Evolutionary conservation across 2,797 vertebrate genomes (phyloP).

Genomic region (Thunnus albacares): DNA sequence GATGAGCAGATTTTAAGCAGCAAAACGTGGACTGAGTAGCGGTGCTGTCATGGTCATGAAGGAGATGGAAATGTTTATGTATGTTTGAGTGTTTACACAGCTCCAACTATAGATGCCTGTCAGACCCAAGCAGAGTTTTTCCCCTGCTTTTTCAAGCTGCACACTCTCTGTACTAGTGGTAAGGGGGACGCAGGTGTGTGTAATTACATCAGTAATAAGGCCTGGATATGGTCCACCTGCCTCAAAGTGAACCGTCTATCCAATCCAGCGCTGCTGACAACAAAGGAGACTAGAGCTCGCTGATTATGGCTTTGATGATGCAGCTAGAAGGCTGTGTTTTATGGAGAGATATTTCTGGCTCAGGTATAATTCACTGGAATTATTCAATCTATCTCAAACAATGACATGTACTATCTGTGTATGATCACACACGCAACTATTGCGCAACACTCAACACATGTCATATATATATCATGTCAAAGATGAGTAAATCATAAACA

Average conservation of each 20-base stretch:
- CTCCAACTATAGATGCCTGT: conserved; percentile 34
- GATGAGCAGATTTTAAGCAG: conserved; percentile 46
- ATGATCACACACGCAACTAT: conserved; percentile 43
- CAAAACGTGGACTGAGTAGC: conserved; percentile 9
- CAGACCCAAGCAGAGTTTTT: conserved; percentile 39
- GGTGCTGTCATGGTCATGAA: conserved; percentile 30
- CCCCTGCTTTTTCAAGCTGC: conserved; percentile 37
- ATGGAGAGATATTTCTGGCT: conserved; percentile 72
- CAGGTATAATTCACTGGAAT: conserved; percentile 69
- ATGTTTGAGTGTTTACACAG: conserved; percentile 48
- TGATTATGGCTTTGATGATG: conserved; percentile 79
- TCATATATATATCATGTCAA: conserved; percentile 34
- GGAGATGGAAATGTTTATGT: conserved; percentile 40
- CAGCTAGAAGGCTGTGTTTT: conserved; percentile 64
- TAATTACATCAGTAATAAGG: conserved; percentile 87
- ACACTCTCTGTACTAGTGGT: conserved; percentile 32
- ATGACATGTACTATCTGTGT: conserved; percentile 47
- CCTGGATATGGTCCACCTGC: conserved; percentile 87
- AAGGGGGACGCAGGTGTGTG: conserved; percentile 85
- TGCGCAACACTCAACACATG: conserved; percentile 1
- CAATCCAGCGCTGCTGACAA: conserved; percentile 69
- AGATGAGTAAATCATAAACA: conserved; percentile 45
- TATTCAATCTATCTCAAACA: conserved; percentile 72
- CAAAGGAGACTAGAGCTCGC: conserved; percentile 71
- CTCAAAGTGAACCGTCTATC: conserved; percentile 79